Evolutionary conservation across 1,140 invertebrate species (phyloP), one percentile per base, ranked within the genome.

Genomic region (Drosophila arizonae): DNA sequence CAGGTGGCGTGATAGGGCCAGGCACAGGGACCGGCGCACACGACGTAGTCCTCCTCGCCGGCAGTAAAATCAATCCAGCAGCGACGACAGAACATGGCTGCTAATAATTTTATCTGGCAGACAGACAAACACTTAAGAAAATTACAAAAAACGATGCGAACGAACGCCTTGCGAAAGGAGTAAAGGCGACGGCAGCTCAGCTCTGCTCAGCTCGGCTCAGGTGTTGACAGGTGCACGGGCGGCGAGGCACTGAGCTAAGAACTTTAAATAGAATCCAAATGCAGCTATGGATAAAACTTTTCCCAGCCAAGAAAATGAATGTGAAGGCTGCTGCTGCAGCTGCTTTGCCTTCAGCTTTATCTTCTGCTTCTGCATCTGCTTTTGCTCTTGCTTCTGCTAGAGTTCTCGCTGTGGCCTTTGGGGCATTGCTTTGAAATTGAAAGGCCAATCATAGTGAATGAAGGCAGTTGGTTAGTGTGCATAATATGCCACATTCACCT

Each of bases 21-120:
- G 8, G 72, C 76, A 55, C 90, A 91, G 15, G 76, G 81, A 57
- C 81, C 84, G n/a, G 76, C 72, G 61, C 89, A 90, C 48, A 74
- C 75, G 57, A 79, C 58, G 63, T 62, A 72, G 43, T 62, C 17
- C 41, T 62, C 15, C 41, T 75, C 77, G 13, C 57, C 64, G 56
- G 33, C 41, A 36, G 60, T 72, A 73, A 91, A 91, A 86, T 91
- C 90, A 82, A 91, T 86, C 90, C 90, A 88, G 51, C 90, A 91
- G 68, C 84, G 86, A 72, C 87, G 90, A 86, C 90, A 91, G 81
- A 91, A 91, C 90, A 91, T 91, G 60, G 56, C 54, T 79, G 80
- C 75, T 81, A 80, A 88, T 87, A 87, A 79, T 77, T 87, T 84
- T 33, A 4, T 21, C 51, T 6, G 9, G 4, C 30, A 28, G 46